Base-by-base conservation (phyloP, 2,797 vertebrate genomes). In the Gobio occitaniae region DNA sequence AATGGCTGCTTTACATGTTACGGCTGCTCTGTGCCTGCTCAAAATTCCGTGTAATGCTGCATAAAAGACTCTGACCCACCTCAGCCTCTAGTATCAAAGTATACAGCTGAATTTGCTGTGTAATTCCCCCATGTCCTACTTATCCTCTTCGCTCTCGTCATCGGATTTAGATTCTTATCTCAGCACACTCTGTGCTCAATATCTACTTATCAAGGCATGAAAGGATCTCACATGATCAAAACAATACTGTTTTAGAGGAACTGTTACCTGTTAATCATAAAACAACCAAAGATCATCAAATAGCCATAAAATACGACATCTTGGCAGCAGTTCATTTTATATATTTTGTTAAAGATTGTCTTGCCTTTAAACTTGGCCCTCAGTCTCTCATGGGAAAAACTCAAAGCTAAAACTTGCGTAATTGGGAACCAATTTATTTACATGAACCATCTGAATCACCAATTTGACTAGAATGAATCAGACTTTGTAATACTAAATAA, bases 121-220 rank as follows among this genome's bases (percentile, higher is more conserved):
- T 25, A 4, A 61, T 11, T 61, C 74, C 74, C 74, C 11, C 17
- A 78, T 84, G 82, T 59, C 74, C 63, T 56, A 76, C 72, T 84
- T 59, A 69, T 84, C 63, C 21, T 32, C 38, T 41, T 10, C 4
- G 2, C 32, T 83, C 82, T 83, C 82, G 41, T 82, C 54, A 82
- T 76, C 82, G 59, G 36, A 25, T 78, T 84, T 70, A 78, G 38
- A 56, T 63, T 77, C 36, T 56, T 69, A 84, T 69, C 82, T 84
- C 71, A 17, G 74, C 82, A 84, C 82, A 84, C 3, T 48, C 47
- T 83, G 61, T 54, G 32, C 82, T 76, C 47, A 47, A 19, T 78
- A 70, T 84, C 82, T 47, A 29, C n/a, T 32, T 19, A 78, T 70
- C 74, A 44, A 59, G 63, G 41, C 72, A 69, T 69, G 63, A 78